Evolutionary conservation across 2,888 invertebrate species (phyloP).

Genomic region (Leptinotarsa haldemani): DNA sequence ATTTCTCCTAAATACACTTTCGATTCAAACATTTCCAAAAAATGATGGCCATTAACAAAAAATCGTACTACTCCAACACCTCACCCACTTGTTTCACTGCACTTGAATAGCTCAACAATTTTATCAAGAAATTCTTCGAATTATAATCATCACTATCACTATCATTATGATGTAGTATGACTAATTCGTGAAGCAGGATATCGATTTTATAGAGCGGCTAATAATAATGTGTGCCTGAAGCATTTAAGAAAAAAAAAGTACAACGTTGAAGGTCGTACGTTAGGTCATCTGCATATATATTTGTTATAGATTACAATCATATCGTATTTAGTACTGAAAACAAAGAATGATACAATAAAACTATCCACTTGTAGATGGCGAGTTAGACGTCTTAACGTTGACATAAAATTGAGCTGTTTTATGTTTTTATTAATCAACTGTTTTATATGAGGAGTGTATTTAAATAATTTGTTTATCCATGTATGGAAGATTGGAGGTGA

Average conservation of each 20-base stretch:
- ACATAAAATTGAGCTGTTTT: background rate
- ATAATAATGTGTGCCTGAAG: slow-evolving; percentile 13
- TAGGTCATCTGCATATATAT: slow-evolving; percentile 27
- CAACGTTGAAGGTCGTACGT: slow-evolving; percentile 17
- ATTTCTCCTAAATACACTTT: background rate
- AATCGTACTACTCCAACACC: background rate
- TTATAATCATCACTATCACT: slow-evolving; percentile 14
- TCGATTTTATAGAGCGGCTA: slow-evolving; percentile 13
- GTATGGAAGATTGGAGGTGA: background rate
- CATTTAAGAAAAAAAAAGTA: background rate
- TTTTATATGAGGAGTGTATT: background rate
- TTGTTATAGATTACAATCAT: slow-evolving; percentile 17
- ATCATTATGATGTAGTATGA: slow-evolving; percentile 5
- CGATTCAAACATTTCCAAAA: background rate
- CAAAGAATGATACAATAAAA: background rate
- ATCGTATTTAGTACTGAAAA: background rate
- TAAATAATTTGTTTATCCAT: background rate
- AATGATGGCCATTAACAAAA: background rate
- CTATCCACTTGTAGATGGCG: background rate
- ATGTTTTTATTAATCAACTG: background rate
- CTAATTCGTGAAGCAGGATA: slow-evolving; percentile 11
- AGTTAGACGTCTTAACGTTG: background rate
- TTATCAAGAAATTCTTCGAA: background rate
- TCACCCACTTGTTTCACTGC: background rate
- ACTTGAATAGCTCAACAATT: background rate